Evolutionary conservation across 1,140 invertebrate genomes (phyloP).

Genomic region (Samia ricini): DNA sequence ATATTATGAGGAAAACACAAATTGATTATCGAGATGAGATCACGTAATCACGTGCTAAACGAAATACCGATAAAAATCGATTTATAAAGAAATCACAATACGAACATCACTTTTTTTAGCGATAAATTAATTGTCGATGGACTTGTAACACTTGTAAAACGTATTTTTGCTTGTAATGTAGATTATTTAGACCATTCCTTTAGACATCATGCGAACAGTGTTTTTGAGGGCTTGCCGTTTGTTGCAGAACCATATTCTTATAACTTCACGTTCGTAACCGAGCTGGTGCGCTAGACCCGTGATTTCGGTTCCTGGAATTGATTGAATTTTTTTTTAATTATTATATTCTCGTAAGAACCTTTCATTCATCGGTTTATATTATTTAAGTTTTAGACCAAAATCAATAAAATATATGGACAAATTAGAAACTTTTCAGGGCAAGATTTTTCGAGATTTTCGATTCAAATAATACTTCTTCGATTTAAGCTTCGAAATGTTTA

Average conservation of each 20-base stretch:
- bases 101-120: not conserved
- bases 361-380: too few species aligned
- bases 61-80: not conserved
- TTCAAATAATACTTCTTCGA: too few species aligned
- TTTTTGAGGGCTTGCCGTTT: conserved; percentile 98
- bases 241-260: conserved; percentile 99
- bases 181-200: conserved; percentile 81
- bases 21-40: conserved; percentile 38
- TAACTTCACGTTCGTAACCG: conserved; percentile 98
- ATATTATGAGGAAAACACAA: conserved; percentile 9
- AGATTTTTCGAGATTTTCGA: too few species aligned
- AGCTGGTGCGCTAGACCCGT: conserved; percentile 96
- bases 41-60: conserved; percentile 34
- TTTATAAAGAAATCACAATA: not conserved
- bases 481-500: too few species aligned
- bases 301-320: conserved; percentile 93
- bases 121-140: not conserved
- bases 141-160: not conserved
- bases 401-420: too few species aligned
- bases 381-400: too few species aligned
- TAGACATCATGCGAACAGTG: conserved; percentile 94
- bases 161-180: conserved; percentile 3
- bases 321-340: not conserved
- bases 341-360: not conserved
- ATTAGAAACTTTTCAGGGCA: too few species aligned